A percentile compares a stretch with the other conserved stretches of the same genome.
Evolutionary conservation across 2,113 vertebrate species (phyloP).

Genomic region (Sinosuthora webbiana): DNA sequence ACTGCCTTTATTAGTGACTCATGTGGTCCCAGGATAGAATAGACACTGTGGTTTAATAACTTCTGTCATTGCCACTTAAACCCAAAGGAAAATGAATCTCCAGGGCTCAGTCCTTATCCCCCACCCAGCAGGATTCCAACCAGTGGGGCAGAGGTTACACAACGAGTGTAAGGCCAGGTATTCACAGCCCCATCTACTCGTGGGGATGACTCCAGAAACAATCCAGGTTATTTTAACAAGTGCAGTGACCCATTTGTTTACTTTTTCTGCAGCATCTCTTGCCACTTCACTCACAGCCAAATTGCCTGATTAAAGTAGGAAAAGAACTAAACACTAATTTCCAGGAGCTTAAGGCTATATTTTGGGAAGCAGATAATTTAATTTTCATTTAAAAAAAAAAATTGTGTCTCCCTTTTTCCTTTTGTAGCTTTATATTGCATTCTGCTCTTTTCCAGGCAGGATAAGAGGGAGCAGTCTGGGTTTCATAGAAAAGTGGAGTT

Average conservation of each 20-base stretch:
- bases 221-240: not conserved
- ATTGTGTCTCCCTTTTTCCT: not conserved
- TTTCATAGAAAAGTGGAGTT: not conserved
- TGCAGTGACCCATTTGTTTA: not conserved
- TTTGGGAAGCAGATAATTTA: not conserved
- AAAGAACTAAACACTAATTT: not conserved
- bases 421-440: not conserved
- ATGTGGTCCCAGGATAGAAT: not conserved
- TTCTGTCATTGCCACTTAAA: not conserved
- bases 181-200: not conserved
- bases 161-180: not conserved
- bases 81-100: not conserved
- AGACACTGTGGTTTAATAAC: not conserved
- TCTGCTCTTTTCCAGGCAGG: not conserved
- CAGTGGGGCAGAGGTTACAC: not conserved
- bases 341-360: not conserved
- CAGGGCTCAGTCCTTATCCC: not conserved
- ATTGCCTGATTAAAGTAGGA: not conserved
- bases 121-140: not conserved
- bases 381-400: not conserved
- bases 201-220: not conserved
- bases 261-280: not conserved
- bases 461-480: not conserved
- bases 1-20: slow-evolving; percentile 35
- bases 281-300: not conserved